Conservation (phyloP, 2,113 vertebrate genomes). For the Pluvianellus socialis region DNA sequence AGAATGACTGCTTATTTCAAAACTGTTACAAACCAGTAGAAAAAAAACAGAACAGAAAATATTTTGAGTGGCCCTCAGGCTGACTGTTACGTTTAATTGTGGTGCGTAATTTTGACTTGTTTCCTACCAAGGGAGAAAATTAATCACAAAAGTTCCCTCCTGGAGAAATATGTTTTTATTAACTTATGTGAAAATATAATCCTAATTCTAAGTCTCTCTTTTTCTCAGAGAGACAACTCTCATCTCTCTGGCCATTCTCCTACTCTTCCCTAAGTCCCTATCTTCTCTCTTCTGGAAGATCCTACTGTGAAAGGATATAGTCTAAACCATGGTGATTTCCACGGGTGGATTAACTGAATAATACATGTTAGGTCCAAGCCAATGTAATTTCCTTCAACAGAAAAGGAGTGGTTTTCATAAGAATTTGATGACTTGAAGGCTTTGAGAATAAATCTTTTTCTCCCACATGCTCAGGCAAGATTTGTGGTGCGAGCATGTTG, state of each 20-base stretch:
- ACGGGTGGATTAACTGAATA: neutral
- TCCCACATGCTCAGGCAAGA: slow-evolving; percentile 47
- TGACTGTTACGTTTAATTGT: neutral
- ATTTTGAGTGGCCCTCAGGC: neutral
- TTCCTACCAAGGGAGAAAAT: neutral
- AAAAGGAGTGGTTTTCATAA: slow-evolving; percentile 31
- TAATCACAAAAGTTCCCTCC: neutral
- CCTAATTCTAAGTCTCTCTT: neutral
- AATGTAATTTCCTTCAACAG: slow-evolving; percentile 6
- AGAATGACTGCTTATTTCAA: neutral
- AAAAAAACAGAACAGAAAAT: neutral
- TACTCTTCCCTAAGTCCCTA: neutral
- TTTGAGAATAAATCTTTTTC: slow-evolving; percentile 42
- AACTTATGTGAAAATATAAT: neutral
- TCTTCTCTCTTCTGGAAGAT: neutral
- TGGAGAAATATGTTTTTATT: neutral
- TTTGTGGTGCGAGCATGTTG: neutral
- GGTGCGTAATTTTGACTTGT: neutral
- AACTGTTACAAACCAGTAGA: neutral
- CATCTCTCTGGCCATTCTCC: neutral
- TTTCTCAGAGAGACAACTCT: neutral
- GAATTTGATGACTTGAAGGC: slow-evolving; percentile 17
- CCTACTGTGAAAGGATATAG: neutral
- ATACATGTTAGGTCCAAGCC: neutral
- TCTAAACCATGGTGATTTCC: neutral